phyloP scores from a whole-genome alignment of 2,888 invertebrate genomes.

The Lepidochitona cinerea region DNA sequence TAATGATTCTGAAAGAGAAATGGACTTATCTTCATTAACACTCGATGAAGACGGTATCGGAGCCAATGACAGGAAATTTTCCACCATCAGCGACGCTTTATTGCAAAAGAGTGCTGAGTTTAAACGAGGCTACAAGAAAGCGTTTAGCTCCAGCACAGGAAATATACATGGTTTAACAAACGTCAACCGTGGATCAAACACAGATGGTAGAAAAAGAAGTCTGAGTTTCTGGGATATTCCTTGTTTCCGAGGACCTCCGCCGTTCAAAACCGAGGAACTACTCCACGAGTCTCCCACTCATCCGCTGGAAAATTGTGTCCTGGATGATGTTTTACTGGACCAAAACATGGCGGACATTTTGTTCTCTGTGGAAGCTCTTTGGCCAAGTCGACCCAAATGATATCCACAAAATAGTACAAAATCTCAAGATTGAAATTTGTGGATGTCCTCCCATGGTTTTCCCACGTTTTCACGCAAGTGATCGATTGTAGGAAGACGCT shows the following conservation, averaged over 20 bases:
- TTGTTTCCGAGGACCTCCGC: neutral
- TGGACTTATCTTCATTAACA: neutral
- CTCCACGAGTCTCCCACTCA: neutral
- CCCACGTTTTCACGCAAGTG: too few species aligned
- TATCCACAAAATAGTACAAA: too few species aligned
- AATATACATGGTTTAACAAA: neutral
- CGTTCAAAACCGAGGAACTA: neutral
- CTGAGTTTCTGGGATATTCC: neutral
- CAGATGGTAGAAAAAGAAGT: neutral
- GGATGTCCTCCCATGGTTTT: too few species aligned
- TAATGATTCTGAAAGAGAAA: conserved; percentile 35
- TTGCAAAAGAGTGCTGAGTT: neutral
- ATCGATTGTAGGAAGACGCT: too few species aligned
- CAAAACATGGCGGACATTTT: conserved; percentile 53
- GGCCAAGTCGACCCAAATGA: conserved; percentile 31
- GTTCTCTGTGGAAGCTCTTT: conserved; percentile 53
- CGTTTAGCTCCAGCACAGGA: neutral
- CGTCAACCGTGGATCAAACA: neutral
- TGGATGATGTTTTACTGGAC: conserved; percentile 49
- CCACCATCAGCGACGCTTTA: neutral
- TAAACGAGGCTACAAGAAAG: neutral
- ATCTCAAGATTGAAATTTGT: too few species aligned
- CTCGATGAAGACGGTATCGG: neutral
- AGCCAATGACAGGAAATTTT: neutral
- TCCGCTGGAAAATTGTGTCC: conserved; percentile 14